phyloP scores from a whole-genome alignment of 2,797 vertebrate genomes.

The Erithacus rubecula region DNA sequence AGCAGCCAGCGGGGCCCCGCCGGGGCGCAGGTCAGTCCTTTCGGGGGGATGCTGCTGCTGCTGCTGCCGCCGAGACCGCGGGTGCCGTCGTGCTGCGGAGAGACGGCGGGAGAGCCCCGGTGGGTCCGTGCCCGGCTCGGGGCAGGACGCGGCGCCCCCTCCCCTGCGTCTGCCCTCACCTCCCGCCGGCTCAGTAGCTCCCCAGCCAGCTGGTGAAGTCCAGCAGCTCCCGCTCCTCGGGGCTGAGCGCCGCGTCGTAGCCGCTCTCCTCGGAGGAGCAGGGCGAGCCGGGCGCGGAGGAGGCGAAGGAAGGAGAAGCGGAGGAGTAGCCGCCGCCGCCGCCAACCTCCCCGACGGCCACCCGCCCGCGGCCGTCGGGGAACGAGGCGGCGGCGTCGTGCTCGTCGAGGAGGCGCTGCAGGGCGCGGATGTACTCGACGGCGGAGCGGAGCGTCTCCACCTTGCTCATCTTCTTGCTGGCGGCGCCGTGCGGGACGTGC shows the following conservation, averaged over 20 bases:
- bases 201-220: conserved; percentile 94
- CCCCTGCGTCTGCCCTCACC: background rate
- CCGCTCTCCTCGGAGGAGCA: conserved; percentile 90
- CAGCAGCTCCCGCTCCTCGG: conserved; percentile 88
- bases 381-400: conserved; percentile 84
- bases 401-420: conserved; percentile 90
- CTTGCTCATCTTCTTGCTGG: conserved; percentile 98
- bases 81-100: background rate
- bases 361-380: conserved; percentile 75
- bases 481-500: conserved; percentile 92
- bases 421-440: conserved; percentile 93
- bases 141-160: too few relatives aligned
- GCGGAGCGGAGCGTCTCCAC: conserved; percentile 96
- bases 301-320: conserved; percentile 80
- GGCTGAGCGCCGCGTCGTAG: conserved; percentile 90
- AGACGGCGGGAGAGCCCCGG: background rate
- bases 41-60: background rate
- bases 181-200: conserved; percentile 80
- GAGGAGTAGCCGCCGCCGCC: conserved; percentile 77
- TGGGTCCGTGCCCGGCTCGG: background rate
- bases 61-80: background rate
- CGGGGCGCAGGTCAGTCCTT: background rate
- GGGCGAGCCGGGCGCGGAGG: conserved; percentile 87
- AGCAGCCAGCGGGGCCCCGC: background rate
- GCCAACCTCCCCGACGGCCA: conserved; percentile 50